Evolutionary conservation across 2,888 invertebrate genomes (phyloP), one percentile per base, ranked within the genome.

Genomic region (Mythimna loreyi): DNA sequence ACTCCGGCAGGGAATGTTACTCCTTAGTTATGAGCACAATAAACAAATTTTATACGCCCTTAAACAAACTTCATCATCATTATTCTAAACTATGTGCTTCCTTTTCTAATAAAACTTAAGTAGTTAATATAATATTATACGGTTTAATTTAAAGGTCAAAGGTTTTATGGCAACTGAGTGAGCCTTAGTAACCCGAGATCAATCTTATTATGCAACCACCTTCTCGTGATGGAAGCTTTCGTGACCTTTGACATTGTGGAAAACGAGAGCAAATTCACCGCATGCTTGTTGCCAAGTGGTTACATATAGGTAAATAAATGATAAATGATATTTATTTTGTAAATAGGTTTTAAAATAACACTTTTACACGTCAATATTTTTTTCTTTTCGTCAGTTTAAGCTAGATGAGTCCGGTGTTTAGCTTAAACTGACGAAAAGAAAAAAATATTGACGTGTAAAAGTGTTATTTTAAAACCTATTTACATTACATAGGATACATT

Each of bases 171-270:
- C 47, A 56, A 66, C 63, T 25, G 7, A n/a, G 40, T 30, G 30
- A 6, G 1, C 52, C 56, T 19, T 43, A 28, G 66, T 28, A 75
- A 67, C 50, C 53, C 25, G 52, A 72, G 72, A 78, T 78, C 75
- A 75, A 80, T 81, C 63, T 78, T 75, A 69, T 81, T 75, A 78
- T 80, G 64, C 67, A 70, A 78, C 69, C 68, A 63, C 52, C 45
- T 58, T 50, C 62, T 55, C 57, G 57, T 13, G 52, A 19, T 40
- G 19, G 5, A 11, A 53, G 21, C 23, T 63, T 72, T 53, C 47
- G 75, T 74, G 69, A 80, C 75, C 75, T 81, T 69, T 78, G 69
- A 71, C 66, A 58, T 75, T 63, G 68, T 2, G 23, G n/a, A 67
- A 67, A 80, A 80, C 57, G 56, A 55, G 61, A 70, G 40, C 62